Evolutionary conservation across 2,888 invertebrate species (phyloP).

Genomic region (Drosophila paramelanica): DNA sequence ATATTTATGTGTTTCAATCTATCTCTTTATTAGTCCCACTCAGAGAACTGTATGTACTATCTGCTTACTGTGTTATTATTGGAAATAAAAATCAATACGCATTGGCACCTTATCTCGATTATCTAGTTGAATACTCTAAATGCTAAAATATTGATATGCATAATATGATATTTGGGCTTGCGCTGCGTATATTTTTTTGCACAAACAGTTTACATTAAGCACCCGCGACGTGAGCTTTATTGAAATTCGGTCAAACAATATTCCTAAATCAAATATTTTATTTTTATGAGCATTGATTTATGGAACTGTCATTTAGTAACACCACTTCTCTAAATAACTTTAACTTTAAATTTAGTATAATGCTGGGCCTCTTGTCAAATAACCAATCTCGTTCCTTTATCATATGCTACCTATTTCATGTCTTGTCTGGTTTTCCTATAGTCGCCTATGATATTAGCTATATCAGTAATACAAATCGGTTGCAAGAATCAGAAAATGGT

Average conservation of each 20-base stretch:
- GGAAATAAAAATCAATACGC: slow-evolving; percentile 34
- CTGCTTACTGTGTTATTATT: slow-evolving; percentile 18
- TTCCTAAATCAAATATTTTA: slow-evolving; percentile 4
- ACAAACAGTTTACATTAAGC: slow-evolving; percentile 26
- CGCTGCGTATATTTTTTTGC: neutral
- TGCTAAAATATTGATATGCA: slow-evolving; percentile 32
- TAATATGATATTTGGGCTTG: slow-evolving; percentile 27
- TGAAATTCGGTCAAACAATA: slow-evolving; percentile 5
- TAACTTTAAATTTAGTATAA: slow-evolving; percentile 22
- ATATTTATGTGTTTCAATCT: neutral
- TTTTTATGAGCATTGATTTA: neutral
- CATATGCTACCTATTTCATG: slow-evolving; percentile 26
- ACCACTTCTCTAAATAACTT: neutral
- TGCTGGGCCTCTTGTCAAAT: slow-evolving; percentile 25
- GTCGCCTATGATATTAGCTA: slow-evolving; percentile 12
- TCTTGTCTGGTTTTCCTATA: slow-evolving; percentile 8
- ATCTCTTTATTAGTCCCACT: neutral
- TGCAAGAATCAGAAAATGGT: neutral
- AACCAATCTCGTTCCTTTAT: slow-evolving; percentile 12
- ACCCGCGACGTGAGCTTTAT: slow-evolving; percentile 26
- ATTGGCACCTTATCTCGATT: slow-evolving; percentile 24
- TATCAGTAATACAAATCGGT: neutral
- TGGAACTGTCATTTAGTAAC: slow-evolving; percentile 5
- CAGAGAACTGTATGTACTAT: neutral
- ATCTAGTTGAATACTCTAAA: neutral